These are phyloP conservation scores for Drosophila subsilvestris DNA, from an alignment of 2,888 invertebrate genomes.

Conservation along the genomic window DNA sequence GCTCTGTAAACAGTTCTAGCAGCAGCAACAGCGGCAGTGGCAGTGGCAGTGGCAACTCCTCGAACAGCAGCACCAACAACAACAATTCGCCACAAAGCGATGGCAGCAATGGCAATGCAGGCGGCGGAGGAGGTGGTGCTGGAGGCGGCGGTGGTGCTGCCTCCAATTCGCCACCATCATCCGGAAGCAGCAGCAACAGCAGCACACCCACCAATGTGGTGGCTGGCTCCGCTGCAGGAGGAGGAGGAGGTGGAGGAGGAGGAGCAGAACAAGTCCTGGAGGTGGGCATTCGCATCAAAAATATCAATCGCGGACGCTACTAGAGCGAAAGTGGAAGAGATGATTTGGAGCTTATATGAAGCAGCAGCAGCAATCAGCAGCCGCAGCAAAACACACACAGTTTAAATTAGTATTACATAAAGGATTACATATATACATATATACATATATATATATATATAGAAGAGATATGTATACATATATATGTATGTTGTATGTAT, in stretches of 20 bases:
- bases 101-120: conserved; percentile 67
- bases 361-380: neutral
- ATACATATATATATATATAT: too few relatives aligned
- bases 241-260: conserved; percentile 38
- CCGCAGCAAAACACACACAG: neutral
- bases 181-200: conserved; percentile 37
- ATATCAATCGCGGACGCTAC: conserved; percentile 81
- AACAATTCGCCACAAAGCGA: conserved; percentile 68
- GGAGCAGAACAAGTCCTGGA: conserved; percentile 81
- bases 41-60: conserved; percentile 27
- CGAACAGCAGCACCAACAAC: conserved; percentile 58
- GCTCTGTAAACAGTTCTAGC: conserved; percentile 27
- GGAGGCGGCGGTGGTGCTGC: conserved; percentile 35
- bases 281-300: conserved; percentile 83
- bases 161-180: conserved; percentile 9
- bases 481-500: neutral
- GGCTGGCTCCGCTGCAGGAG: conserved; percentile 27
- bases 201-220: conserved; percentile 34
- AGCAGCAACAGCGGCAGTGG: conserved; percentile 49
- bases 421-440: conserved; percentile 16
- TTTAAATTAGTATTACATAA: conserved; percentile 17
- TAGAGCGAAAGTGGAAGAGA: conserved; percentile 31
- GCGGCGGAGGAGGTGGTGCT: conserved; percentile 21
- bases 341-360: neutral
- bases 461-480: neutral